phyloP scores from a whole-genome alignment of 1,140 invertebrate species.

The Neodiprion lecontei region DNA sequence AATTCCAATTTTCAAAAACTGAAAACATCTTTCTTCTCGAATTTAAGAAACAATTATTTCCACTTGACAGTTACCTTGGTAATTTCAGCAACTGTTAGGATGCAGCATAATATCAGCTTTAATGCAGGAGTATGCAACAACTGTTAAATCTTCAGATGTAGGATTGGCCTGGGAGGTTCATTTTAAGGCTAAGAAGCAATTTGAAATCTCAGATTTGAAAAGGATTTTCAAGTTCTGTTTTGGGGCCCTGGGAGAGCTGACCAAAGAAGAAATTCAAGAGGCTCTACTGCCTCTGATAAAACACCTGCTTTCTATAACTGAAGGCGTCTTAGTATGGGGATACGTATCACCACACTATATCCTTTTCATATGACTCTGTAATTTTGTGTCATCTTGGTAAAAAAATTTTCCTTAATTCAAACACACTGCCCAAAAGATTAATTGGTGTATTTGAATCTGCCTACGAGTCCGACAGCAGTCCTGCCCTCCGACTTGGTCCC shows the following conservation, averaged over 20 bases:
- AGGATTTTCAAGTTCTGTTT: slow-evolving; percentile 79
- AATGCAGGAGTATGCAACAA: slow-evolving; percentile 87
- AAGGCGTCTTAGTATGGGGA: slow-evolving; percentile 78
- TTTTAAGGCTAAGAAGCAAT: slow-evolving; percentile 81
- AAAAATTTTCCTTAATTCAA: slow-evolving; percentile 58
- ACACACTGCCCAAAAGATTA: slow-evolving; percentile 70
- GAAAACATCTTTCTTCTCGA: background rate
- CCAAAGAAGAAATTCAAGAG: slow-evolving; percentile 64
- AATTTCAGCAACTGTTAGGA: slow-evolving; percentile 72
- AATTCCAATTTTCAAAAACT: background rate
- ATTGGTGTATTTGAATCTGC: slow-evolving; percentile 76
- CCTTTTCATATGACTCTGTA: slow-evolving; percentile 59
- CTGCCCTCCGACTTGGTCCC: slow-evolving; percentile 67
- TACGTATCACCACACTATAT: slow-evolving; percentile 73
- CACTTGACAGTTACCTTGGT: slow-evolving; percentile 15
- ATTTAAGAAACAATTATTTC: slow-evolving; percentile 7
- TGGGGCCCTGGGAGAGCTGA: slow-evolving; percentile 65
- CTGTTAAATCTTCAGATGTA: slow-evolving; percentile 84
- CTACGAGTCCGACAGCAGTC: slow-evolving; percentile 71
- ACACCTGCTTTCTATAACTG: slow-evolving; percentile 75
- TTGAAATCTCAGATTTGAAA: slow-evolving; percentile 81
- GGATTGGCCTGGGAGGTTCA: slow-evolving; percentile 88
- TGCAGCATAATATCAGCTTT: slow-evolving; percentile 83
- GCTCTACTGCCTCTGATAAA: slow-evolving; percentile 66
- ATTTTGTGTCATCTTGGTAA: slow-evolving; percentile 16